Conservation (phyloP, 2,797 vertebrate genomes). For the Clarias laeviceps region DNA sequence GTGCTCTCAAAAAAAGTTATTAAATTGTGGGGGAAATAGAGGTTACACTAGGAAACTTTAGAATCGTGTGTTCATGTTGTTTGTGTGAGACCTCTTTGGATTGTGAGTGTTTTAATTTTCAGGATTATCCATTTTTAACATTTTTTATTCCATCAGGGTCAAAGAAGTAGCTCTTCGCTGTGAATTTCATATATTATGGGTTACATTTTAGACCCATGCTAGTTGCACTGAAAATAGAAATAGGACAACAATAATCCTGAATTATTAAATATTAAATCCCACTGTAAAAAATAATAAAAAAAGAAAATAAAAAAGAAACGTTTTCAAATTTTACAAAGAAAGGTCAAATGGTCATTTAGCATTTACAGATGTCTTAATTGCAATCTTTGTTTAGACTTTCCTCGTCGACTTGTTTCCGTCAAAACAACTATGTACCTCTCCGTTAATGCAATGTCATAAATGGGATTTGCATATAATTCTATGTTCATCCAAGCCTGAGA, state of each 20-base stretch:
- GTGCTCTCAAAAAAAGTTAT: slow-evolving; percentile 64
- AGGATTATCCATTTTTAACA: slow-evolving; percentile 36
- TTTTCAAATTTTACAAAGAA: slow-evolving; percentile 36
- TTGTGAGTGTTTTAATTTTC: slow-evolving; percentile 49
- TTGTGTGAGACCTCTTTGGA: slow-evolving; percentile 51
- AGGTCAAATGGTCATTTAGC: slow-evolving; percentile 33
- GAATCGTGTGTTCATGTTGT: slow-evolving; percentile 50
- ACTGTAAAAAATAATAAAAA: slow-evolving; percentile 28
- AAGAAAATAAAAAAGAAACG: slow-evolving; percentile 1
- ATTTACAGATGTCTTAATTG: slow-evolving; percentile 35
- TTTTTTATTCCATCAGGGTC: slow-evolving; percentile 49
- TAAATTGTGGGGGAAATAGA: slow-evolving; percentile 45
- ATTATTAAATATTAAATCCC: slow-evolving; percentile 50
- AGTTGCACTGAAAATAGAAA: slow-evolving; percentile 55
- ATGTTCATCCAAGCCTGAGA: slow-evolving; percentile 46
- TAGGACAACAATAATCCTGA: slow-evolving; percentile 41
- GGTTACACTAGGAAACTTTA: slow-evolving; percentile 50
- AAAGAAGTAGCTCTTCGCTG: slow-evolving; percentile 45
- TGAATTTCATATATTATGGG: slow-evolving; percentile 45
- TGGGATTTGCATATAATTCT: slow-evolving; percentile 41
- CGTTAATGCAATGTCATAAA: slow-evolving; percentile 44
- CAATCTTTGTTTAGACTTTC: slow-evolving; percentile 37
- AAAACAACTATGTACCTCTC: slow-evolving; percentile 53
- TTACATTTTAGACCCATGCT: slow-evolving; percentile 49
- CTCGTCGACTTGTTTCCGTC: slow-evolving; percentile 37